These are phyloP conservation scores for Lanistes nyassanus DNA, from an alignment of 1,140 invertebrate species.

Conservation along the genomic window DNA sequence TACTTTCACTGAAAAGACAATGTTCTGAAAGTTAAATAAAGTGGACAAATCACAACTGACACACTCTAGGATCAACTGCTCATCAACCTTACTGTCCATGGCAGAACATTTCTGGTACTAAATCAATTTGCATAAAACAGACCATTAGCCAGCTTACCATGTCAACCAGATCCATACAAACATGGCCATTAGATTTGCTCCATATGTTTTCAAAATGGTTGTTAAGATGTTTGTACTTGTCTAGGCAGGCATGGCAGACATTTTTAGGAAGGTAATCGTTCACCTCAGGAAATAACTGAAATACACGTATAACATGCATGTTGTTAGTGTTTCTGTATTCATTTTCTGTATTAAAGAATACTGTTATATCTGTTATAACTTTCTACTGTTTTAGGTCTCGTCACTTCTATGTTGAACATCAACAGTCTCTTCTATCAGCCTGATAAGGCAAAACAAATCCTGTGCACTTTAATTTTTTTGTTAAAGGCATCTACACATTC, in stretches of 20 bases:
- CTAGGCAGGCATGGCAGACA: slow-evolving; percentile 21
- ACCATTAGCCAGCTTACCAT: slow-evolving; percentile 31
- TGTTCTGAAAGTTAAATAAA: too few species aligned
- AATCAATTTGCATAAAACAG: too few species aligned
- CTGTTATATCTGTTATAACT: background rate
- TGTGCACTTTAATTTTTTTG: too few species aligned
- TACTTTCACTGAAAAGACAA: too few species aligned
- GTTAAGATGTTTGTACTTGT: slow-evolving; percentile 25
- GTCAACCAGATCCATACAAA: slow-evolving; percentile 40
- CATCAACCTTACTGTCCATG: too few species aligned
- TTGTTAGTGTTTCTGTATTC: background rate
- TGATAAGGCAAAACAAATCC: too few species aligned
- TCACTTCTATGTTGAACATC: background rate
- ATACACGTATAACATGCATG: background rate
- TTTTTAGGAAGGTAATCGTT: background rate
- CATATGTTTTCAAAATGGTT: slow-evolving; percentile 17
- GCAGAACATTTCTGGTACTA: too few species aligned
- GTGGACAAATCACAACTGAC: too few species aligned
- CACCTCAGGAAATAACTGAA: background rate
- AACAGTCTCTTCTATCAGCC: background rate
- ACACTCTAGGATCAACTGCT: too few species aligned
- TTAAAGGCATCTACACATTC: too few species aligned
- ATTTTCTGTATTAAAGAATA: background rate
- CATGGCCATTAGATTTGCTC: slow-evolving; percentile 15
- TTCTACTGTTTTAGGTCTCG: background rate